Base-by-base conservation (phyloP, 1,140 invertebrate species). In the Neodiprion pinetum region DNA sequence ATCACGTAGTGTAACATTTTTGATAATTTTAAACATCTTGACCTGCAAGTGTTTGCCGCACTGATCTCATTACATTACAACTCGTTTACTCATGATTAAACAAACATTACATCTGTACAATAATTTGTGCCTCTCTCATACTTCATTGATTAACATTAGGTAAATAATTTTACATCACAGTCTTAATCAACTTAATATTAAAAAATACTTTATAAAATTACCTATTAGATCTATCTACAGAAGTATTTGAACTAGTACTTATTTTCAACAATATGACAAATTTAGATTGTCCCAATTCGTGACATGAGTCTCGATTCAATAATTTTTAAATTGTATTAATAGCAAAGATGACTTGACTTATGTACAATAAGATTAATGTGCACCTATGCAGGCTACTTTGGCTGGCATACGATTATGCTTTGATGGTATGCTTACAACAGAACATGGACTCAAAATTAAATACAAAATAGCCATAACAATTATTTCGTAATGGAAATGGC, bases 251-350 rank as follows among this genome's bases (percentile, higher is more conserved):
- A 14, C 11, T 9, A 61, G 9, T 61, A 61, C 53, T 61, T 61
- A 61, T 61, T 61, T 61, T 61, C 53, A 61, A 61, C n/a, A 61
- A 61, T 61, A 61, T 61, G 53, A 17, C n/a, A 40, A 40, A 61
- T 61, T 61, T 9, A 61, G n/a, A 61, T 61, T 14, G n/a, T 61
- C n/a, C n/a, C 53, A 61, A 8, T 40, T 61, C 53, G 53, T 61
- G 53, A 17, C 53, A 9, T 61, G 5, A 12, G 53, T 14, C n/a
- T 5, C 11, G 53, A 61, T 61, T 61, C 11, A 61, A 61, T 9
- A 61, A 61, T 4, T 61, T 61, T 61, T 14, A 61, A 61, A 61
- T 61, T 61, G n/a, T 17, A 61, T 0, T 61, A 8, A 9, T 14
- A 17, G n/a, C 9, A 61, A 61, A 40, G 0, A 4, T 61, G 53